Base-by-base conservation (phyloP, 2,113 vertebrate species). In the Aspiorhynchus laticeps region DNA sequence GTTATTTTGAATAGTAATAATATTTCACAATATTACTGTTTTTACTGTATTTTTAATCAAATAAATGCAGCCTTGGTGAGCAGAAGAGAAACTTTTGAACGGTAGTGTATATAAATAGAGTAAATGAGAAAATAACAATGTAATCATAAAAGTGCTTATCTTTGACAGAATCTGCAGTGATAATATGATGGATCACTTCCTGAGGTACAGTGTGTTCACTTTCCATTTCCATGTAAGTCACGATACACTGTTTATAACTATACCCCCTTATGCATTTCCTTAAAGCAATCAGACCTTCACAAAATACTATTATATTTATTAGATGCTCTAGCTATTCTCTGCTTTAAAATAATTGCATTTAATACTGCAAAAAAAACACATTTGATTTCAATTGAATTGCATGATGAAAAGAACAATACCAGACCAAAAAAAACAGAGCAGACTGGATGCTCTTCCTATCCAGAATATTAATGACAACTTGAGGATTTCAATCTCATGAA, bases 161-260 rank as follows among this genome's bases (percentile, higher is more conserved):
- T 53, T 33, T 33, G 28, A 24, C 5, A 53, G 15, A 9, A 33
- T 53, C 46, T 2, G 28, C 76, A 53, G 31, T 38, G 33, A 53
- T 51, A 53, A 53, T 19, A 21, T 53, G 46, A 78, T 78, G 48
- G 48, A 78, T 78, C 17, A 33, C 48, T 78, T 78, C 75, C 46
- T 78, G 75, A 71, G 33, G 21, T 48, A 31, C 1, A 14, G n/a
- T 48, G 31, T 21, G 33, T 38, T 36, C 17, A 38, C 19, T 36
- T 10, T 71, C 15, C 3, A 69, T 71, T 36, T 36, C 67, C 31
- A 69, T 2, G 7, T 59, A 59, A 59, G 2, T 59, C 53, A 24
- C 8, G 4, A 71, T 19, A 24, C 8, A 38, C 36, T 19, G 28
- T 21, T 38, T 71, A 36, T 4, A 21, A 71, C 67, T 36, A 33